Conservation (phyloP, 2,888 invertebrate genomes). For the Microctonus aethiopoides region DNA sequence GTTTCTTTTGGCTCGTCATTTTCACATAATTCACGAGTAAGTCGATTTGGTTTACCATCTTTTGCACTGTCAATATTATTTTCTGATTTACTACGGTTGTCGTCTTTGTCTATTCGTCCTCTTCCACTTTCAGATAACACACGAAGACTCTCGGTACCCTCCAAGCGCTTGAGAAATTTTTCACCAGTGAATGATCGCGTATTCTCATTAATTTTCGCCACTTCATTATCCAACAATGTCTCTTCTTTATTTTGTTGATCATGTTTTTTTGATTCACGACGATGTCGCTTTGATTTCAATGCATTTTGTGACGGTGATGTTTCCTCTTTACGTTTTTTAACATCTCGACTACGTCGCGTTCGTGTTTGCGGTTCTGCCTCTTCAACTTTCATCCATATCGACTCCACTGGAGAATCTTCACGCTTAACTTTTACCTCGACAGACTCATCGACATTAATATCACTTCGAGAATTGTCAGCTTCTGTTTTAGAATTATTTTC, state of each 20-base stretch:
- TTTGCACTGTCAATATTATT: constrained; percentile 52
- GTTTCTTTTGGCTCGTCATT: constrained; percentile 43
- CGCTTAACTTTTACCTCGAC: constrained; percentile 22
- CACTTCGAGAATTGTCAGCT: constrained; percentile 24
- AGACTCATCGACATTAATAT: constrained; percentile 33
- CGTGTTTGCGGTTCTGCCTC: constrained; percentile 49
- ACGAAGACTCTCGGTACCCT: constrained; percentile 47
- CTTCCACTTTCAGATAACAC: constrained; percentile 57
- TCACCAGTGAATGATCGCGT: constrained; percentile 46
- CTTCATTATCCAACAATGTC: constrained; percentile 62
- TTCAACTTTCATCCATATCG: constrained; percentile 51
- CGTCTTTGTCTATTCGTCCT: constrained; percentile 41
- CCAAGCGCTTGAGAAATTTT: constrained; percentile 46
- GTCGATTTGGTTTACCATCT: constrained; percentile 39
- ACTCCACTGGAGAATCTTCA: constrained; percentile 59
- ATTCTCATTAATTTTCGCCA: constrained; percentile 64
- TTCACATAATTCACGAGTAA: constrained; percentile 43
- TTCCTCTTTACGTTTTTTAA: constrained; percentile 56
- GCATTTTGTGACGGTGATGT: constrained; percentile 27
- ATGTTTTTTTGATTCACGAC: constrained; percentile 46
- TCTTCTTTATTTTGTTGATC: constrained; percentile 63
- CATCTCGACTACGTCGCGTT: constrained; percentile 57
- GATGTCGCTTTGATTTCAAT: constrained; percentile 49
- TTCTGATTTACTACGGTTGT: constrained; percentile 61
- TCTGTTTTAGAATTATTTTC: constrained; percentile 41